Conservation (phyloP, 2,888 invertebrate species). For the Sepiola atlantica region DNA sequence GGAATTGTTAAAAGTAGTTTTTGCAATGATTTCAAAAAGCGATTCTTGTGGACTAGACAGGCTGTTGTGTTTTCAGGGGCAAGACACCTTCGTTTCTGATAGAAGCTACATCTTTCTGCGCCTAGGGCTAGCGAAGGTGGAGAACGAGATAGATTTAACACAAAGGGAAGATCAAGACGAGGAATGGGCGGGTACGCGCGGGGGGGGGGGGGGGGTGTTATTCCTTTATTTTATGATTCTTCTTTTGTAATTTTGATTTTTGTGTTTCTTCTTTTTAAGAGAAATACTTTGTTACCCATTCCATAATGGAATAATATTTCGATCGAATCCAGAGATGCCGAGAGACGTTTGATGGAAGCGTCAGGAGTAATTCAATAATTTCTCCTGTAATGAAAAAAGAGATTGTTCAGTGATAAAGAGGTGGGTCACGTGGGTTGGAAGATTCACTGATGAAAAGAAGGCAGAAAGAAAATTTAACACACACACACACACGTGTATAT, state of each 20-base stretch:
- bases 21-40: not conserved
- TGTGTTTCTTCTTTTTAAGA: slow-evolving; percentile 18
- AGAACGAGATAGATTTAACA: not conserved
- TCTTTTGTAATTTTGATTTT: not conserved
- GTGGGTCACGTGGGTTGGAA: not conserved
- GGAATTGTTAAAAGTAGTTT: not conserved
- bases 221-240: not conserved
- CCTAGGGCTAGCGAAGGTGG: not conserved
- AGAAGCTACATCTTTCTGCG: not conserved
- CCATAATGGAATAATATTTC: slow-evolving; percentile 32
- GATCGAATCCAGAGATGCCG: not conserved
- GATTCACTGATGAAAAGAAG: not conserved
- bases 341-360: slow-evolving; percentile 20
- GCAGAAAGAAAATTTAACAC: not conserved
- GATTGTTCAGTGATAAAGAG: not conserved
- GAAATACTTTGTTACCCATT: slow-evolving; percentile 1
- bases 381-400: slow-evolving; percentile 9
- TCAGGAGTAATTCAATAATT: slow-evolving; percentile 32
- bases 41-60: not conserved
- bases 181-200: not conserved
- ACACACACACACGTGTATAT: too few species aligned
- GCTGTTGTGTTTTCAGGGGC: not conserved
- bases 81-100: not conserved
- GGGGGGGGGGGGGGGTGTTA: not conserved
- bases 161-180: not conserved